Conservation (phyloP, 2,888 invertebrate species). For the Ornithoptera alexandrae region DNA sequence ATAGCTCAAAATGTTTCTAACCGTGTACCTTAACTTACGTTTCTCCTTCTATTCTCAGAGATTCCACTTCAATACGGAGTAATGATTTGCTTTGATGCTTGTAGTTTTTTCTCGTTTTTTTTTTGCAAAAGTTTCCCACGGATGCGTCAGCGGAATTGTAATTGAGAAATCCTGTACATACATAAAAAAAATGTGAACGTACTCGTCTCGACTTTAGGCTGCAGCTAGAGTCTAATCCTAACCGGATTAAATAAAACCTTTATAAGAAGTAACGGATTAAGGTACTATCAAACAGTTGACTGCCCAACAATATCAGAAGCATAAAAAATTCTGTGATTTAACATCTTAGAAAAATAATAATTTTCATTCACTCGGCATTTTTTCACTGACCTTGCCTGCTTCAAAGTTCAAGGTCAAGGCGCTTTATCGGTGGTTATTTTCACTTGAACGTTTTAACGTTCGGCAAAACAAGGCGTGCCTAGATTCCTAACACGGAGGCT, state of each 20-base stretch:
- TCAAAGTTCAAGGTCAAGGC: constrained; percentile 69
- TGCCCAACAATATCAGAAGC: not conserved
- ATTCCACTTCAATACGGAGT: constrained; percentile 64
- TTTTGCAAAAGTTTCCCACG: constrained; percentile 69
- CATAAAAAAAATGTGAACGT: constrained; percentile 37
- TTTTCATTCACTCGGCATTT: constrained; percentile 49
- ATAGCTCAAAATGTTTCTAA: not conserved
- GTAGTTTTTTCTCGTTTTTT: constrained; percentile 45
- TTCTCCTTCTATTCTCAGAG: constrained; percentile 61
- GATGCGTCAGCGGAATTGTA: constrained; percentile 55
- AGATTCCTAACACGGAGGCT: constrained; percentile 72
- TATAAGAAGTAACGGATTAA: not conserved
- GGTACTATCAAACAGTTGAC: not conserved
- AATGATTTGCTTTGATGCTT: constrained; percentile 58
- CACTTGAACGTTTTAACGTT: constrained; percentile 52
- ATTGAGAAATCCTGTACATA: constrained; percentile 51
- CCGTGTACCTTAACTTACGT: not conserved
- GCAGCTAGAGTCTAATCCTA: constrained; percentile 12
- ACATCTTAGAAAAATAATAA: not conserved
- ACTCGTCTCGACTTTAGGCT: constrained; percentile 6
- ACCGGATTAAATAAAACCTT: constrained; percentile 8
- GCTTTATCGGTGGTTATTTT: constrained; percentile 54
- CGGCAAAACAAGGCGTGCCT: constrained; percentile 66
- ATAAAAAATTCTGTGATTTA: not conserved
- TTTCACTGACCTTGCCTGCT: constrained; percentile 52